Evolutionary conservation across 1,140 invertebrate species (phyloP).

Genomic region (Bombus breviceps): DNA sequence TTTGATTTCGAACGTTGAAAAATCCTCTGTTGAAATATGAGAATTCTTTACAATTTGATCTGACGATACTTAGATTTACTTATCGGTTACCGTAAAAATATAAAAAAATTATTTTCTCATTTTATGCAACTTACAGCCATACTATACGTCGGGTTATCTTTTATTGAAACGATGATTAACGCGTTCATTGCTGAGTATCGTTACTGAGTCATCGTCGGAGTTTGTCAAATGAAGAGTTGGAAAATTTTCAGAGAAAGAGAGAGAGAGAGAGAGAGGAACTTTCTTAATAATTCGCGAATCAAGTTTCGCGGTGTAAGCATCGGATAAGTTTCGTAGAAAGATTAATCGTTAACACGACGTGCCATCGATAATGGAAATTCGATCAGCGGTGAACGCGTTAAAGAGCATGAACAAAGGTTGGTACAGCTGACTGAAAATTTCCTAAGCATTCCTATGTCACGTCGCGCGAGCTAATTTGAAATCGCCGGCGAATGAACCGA

Average conservation of each 20-base stretch:
- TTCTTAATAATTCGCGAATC: background rate
- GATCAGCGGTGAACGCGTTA: background rate
- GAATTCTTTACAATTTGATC: background rate
- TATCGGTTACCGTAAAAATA: background rate
- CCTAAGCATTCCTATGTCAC: constrained; percentile 34
- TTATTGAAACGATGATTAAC: background rate
- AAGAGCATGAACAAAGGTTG: background rate
- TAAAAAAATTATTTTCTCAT: no score
- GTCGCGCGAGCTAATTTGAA: constrained; percentile 51
- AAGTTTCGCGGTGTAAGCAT: background rate
- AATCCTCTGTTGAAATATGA: no score
- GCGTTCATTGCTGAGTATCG: background rate
- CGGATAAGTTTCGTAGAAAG: background rate
- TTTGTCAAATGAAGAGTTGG: background rate
- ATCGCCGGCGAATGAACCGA: constrained; percentile 48
- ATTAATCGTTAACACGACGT: background rate
- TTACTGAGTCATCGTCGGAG: background rate
- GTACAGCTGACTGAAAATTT: constrained; percentile 26
- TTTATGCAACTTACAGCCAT: no score
- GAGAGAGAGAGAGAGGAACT: background rate
- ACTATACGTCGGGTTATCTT: background rate
- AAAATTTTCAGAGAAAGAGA: no score
- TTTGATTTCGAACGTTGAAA: background rate
- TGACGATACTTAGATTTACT: background rate
- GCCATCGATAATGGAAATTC: background rate